These are phyloP conservation scores for Pseudorectes ferrugineus DNA, from an alignment of 2,113 vertebrate species.

Conservation along the genomic window DNA sequence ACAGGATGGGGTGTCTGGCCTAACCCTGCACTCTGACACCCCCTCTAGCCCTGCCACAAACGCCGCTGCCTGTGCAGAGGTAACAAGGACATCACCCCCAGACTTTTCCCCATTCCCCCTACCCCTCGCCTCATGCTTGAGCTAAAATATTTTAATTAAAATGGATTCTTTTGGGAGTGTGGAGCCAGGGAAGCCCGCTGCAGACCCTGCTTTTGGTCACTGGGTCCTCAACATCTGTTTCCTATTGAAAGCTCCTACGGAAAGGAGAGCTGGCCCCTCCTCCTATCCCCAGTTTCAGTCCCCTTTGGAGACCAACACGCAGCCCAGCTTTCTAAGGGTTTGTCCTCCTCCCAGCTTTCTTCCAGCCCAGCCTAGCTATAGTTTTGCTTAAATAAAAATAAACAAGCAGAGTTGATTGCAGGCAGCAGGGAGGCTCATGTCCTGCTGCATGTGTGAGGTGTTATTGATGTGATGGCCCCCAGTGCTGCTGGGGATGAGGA, in stretches of 20 bases:
- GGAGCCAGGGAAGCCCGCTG: conserved; percentile 29
- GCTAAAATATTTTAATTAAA: conserved; percentile 46
- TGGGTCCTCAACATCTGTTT: conserved; percentile 67
- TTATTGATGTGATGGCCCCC: rapidly evolving
- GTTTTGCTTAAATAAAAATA: conserved; percentile 22
- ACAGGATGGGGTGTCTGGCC: neutral
- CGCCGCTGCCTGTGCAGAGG: rapidly evolving
- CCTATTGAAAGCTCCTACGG: conserved; percentile 62
- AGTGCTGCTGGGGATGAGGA: rapidly evolving
- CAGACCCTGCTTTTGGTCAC: conserved; percentile 41
- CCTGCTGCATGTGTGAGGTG: neutral
- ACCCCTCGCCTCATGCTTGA: neutral
- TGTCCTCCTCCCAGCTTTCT: neutral
- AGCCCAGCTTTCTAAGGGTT: neutral
- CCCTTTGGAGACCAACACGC: neutral
- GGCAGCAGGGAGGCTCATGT: neutral
- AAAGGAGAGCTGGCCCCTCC: conserved; percentile 41
- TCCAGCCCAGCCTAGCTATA: neutral
- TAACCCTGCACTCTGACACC: rapidly evolving
- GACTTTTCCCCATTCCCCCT: neutral
- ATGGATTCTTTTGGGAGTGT: neutral
- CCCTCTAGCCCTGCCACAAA: neutral
- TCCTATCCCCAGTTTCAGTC: conserved; percentile 25
- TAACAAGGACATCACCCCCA: neutral
- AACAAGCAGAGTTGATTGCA: neutral